Evolutionary conservation across 2,113 vertebrate species (phyloP), one percentile per base, ranked within the genome.

Genomic region (Spermophilus dauricus): DNA sequence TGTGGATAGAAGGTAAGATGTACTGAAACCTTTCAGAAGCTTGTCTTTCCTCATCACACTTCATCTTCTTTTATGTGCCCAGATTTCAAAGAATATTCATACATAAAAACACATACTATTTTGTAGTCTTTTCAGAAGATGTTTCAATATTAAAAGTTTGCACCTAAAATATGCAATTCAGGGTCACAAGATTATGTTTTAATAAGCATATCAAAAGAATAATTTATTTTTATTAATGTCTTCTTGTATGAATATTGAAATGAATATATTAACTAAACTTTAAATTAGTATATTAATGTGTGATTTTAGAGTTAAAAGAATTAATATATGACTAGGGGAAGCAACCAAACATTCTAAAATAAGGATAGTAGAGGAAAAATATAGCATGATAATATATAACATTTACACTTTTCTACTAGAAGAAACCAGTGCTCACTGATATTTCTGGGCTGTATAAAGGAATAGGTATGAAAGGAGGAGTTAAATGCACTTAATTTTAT

Each of bases 1-100:
- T 37, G 24, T 95, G 78, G 95, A 48, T 91, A 89, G 93, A 97
- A 97, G 96, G 96, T 97, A 97, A 94, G 67, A 56, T 94, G 34
- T 89, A 94, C 53, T 91, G 18, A 95, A 91, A 89, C 8, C 53
- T 87, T 22, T 80, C 84, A 86, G 58, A 89, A 18, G 48, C 22
- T 30, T 90, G 9, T 58, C 37, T 90, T 45, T 96, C 37, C 18
- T 45, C 45, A 39, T 80, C 20, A 97, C 26, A 81, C 9, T 81
- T 88, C 16, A 81, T 91, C 39, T 70, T 85, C 14, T 95, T 86
- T 95, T 42, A 91, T 70, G 34, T 85, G 4, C 42, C 14, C 26
- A 91, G 3, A 72, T 28, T 91, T 93, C 14, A 32, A n/a, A 76
- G 22, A 58, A 34, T 58, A 72, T 72, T 72, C n/a, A n/a, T 88